A percentile compares a stretch with the other conserved stretches of the same genome.
Conservation (phyloP, 1,140 invertebrate species). For the Helicorthomorpha holstii region DNA sequence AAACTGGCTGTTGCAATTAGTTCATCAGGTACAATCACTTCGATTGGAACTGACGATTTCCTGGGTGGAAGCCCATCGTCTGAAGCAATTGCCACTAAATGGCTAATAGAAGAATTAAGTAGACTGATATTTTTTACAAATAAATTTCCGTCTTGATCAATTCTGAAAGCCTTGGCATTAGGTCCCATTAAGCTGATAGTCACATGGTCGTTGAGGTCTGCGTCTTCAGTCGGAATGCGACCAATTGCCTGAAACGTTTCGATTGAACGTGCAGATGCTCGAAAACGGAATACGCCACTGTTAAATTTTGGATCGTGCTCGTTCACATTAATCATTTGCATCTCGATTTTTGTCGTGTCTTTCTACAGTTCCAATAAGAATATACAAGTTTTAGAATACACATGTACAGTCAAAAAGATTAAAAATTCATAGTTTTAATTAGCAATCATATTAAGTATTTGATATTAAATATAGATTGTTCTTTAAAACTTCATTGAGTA, state of each 20-base stretch:
- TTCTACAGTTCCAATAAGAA: constrained; percentile 35
- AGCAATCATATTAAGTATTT: not conserved
- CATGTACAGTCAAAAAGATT: not conserved
- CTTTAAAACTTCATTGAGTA: not conserved
- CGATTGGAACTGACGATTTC: constrained; percentile 52
- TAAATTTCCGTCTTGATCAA: constrained; percentile 34
- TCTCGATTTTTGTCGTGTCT: constrained; percentile 51
- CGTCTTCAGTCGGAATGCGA: constrained; percentile 54
- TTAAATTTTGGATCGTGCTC: constrained; percentile 76
- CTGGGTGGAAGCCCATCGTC: constrained; percentile 57
- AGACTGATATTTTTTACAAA: constrained; percentile 22
- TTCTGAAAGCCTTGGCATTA: constrained; percentile 41
- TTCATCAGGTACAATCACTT: constrained; percentile 41
- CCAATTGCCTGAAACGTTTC: constrained; percentile 32
- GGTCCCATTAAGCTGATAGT: constrained; percentile 48
- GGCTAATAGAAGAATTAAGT: constrained; percentile 39
- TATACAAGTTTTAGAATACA: not conserved
- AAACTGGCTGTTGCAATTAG: constrained; percentile 10
- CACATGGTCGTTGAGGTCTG: constrained; percentile 53
- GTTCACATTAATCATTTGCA: constrained; percentile 72
- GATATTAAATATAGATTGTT: not conserved
- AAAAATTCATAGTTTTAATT: not conserved
- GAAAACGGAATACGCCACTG: constrained; percentile 70
- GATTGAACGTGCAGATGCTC: constrained; percentile 30
- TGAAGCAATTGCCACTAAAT: constrained; percentile 56